Evolutionary conservation across 2,888 invertebrate genomes (phyloP), one percentile per base, ranked within the genome.

Genomic region (Colletes collaris): DNA sequence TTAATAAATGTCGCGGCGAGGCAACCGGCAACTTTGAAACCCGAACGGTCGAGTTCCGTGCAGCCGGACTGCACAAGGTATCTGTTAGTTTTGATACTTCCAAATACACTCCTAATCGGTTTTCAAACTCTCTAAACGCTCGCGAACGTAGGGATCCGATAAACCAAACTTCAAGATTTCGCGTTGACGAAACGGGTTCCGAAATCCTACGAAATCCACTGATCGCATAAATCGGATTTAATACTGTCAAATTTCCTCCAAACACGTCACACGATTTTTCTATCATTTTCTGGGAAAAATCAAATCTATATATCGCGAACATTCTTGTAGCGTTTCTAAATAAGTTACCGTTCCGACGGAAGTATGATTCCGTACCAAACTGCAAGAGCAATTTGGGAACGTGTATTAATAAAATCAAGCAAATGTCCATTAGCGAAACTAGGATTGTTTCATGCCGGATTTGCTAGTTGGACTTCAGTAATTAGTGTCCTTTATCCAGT

Each of bases 91-190:
- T 88, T 90, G 89, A 89, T 90, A 87, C 87, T 86, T 81, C 86
- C 77, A 85, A 87, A 89, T 88, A 89, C 87, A 84, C 82, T 87
- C 82, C 86, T 90, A 90, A 89, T 89, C 89, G 90, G 90, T 89
- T 90, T 89, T 85, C 89, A 89, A 90, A 89, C 89, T 89, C 81
- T 64, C 64, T 64, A 75, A 76, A 73, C 67, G 56, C 59, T 62
- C 40, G 74, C 49, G 63, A 62, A 68, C 58, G 58, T 63, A 56
- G 58, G 27, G 79, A 70, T 74, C 67, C 72, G 75, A 73, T 80
- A 65, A 77, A 77, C 75, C 81, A 71, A 78, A 86, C 64, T 78
- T 68, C 44, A 72, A 69, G 79, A 82, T 85, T 80, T 76, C 67
- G 16, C 55, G 40, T 19, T 8, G 27, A 16, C 8, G 16, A 11